These are phyloP conservation scores for Peromyscus eremicus DNA, from an alignment of 2,797 vertebrate genomes.

Conservation along the genomic window DNA sequence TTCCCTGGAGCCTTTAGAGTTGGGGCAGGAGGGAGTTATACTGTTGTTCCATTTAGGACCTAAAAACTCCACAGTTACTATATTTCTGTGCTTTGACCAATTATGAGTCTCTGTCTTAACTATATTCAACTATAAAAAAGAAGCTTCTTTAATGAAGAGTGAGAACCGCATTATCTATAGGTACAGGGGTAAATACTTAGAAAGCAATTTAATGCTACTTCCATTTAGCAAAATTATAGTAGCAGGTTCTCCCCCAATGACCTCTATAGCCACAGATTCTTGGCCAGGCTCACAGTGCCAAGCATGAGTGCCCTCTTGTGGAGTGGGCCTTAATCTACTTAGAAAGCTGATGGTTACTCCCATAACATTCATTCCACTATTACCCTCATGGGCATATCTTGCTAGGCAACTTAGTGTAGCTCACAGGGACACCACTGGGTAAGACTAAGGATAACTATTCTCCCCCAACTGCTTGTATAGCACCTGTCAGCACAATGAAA, in stretches of 20 bases:
- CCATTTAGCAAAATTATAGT: not conserved
- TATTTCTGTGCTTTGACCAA: not conserved
- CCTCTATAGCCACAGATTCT: not conserved
- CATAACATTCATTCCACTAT: not conserved
- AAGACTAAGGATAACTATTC: not conserved
- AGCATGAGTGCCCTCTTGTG: not conserved
- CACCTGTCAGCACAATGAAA: not conserved
- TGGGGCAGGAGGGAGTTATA: not conserved
- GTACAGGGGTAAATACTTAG: not conserved
- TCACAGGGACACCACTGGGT: not conserved
- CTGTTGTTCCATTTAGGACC: not conserved
- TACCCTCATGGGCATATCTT: not conserved
- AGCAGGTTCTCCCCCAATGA: not conserved
- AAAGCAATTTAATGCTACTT: not conserved
- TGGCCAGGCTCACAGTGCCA: not conserved
- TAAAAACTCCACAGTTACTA: not conserved
- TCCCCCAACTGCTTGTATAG: not conserved
- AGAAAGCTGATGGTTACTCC: not conserved
- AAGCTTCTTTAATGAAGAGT: not conserved
- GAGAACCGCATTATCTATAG: not conserved
- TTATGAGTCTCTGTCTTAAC: not conserved
- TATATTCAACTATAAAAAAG: not conserved
- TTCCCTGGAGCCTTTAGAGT: not conserved
- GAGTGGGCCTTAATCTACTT: not conserved
- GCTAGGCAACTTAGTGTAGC: not conserved